Base-by-base conservation (phyloP, 2,888 invertebrate species). In the Mamestra brassicae region DNA sequence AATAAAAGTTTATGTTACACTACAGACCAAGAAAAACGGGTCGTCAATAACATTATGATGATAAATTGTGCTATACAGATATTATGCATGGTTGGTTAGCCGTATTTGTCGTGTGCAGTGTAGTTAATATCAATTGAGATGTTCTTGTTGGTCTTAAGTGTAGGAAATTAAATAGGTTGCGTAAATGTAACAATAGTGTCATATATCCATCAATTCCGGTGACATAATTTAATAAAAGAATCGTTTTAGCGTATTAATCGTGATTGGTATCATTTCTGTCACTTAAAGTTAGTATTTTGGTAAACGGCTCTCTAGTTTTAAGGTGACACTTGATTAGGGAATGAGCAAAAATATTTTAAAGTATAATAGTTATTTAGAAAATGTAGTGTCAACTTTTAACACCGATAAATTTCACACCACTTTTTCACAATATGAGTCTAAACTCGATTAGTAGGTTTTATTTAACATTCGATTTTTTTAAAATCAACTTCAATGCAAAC, bases 41-140 rank as follows among this genome's bases (percentile, higher is more conserved):
- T 50, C 61, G 63, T 10, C n/a, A n/a, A 57, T 66, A 70, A 69
- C 7, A 66, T 75, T 70, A 70, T 66, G 65, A 77, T 78, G 78
- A 86, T 87, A 86, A 81, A 86, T 85, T 67, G 79, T 80, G 47
- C 70, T 80, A 73, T 81, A 78, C 47, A 80, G 78, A 87, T 84
- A 85, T 83, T 76, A 81, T 83, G 80, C 71, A 80, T 47, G 70
- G 79, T 83, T 68, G 60, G 58, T 71, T 71, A 79, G 69, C 15
- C 38, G 65, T 81, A 81, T 81, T 85, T 85, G 84, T 78, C 75
- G 66, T 54, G 68, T 73, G 77, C 73, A 68, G 65, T 64, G 71
- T 86, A 87, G 83, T 92, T 90, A 88, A 89, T 89, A 88, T 87
- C 88, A 92, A 91, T 92, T 89, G 87, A 88, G 65, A 57, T 64